Evolutionary conservation across 2,888 invertebrate genomes (phyloP).

Genomic region (Aleiodes testaceus): DNA sequence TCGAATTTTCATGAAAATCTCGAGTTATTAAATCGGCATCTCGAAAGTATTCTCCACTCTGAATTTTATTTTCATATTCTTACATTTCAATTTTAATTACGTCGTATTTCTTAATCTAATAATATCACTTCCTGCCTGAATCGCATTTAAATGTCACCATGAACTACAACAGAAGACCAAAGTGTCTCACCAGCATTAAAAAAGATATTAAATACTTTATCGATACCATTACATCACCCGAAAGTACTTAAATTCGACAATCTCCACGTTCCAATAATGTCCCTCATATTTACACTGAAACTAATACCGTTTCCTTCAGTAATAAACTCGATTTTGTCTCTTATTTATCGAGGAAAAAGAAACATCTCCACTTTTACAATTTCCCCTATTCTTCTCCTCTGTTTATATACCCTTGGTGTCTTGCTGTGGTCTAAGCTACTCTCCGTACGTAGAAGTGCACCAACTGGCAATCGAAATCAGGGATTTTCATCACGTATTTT

Average conservation of each 20-base stretch:
- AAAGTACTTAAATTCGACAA: not conserved
- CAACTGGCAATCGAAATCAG: conserved; percentile 25
- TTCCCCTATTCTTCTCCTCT: not conserved
- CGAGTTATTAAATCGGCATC: no score
- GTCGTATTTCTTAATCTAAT: no score
- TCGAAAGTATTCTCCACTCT: no score
- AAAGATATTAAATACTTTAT: conserved; percentile 3
- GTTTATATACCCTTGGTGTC: not conserved
- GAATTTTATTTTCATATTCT: no score
- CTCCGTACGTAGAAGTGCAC: not conserved
- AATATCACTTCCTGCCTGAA: no score
- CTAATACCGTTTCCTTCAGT: not conserved
- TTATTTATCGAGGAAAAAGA: conserved; percentile 5
- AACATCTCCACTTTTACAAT: not conserved
- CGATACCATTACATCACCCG: not conserved
- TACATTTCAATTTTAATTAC: no score
- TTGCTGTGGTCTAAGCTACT: conserved; percentile 20
- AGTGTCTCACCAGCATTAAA: no score
- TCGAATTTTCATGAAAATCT: no score
- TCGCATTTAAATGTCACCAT: no score
- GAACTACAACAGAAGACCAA: no score
- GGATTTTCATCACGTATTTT: conserved; percentile 30
- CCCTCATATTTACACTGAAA: not conserved
- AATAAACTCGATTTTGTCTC: not conserved
- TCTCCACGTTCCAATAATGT: conserved; percentile 1